These are phyloP conservation scores for Gastrophysa polygoni DNA, from an alignment of 2,888 invertebrate species.

Conservation along the genomic window DNA sequence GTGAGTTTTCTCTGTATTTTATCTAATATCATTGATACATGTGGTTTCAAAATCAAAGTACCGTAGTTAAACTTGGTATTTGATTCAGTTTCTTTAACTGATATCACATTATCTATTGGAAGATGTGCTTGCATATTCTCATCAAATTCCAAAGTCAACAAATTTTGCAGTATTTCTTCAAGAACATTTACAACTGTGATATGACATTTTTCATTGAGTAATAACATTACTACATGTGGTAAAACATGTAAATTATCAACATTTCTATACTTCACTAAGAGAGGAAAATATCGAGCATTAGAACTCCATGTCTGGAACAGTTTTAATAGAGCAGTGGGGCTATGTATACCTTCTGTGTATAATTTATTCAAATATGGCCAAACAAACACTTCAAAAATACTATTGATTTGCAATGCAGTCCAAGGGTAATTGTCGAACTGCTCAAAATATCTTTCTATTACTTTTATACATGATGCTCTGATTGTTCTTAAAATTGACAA, in stretches of 20 bases:
- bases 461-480: slow-evolving; percentile 66
- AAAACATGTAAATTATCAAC: slow-evolving; percentile 64
- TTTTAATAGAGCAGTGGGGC: slow-evolving; percentile 81
- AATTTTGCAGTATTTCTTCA: slow-evolving; percentile 75
- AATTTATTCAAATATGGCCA: slow-evolving; percentile 82
- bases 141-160: slow-evolving; percentile 70
- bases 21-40: slow-evolving; percentile 73
- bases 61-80: slow-evolving; percentile 70
- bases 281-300: slow-evolving; percentile 76
- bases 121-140: slow-evolving; percentile 59
- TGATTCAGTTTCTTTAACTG: slow-evolving; percentile 49
- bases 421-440: slow-evolving; percentile 81
- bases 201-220: slow-evolving; percentile 73
- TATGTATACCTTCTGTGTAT: slow-evolving; percentile 79
- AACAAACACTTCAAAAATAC: slow-evolving; percentile 77
- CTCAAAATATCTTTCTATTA: slow-evolving; percentile 75
- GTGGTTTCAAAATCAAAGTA: slow-evolving; percentile 74
- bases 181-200: slow-evolving; percentile 70
- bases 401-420: slow-evolving; percentile 71
- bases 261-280: slow-evolving; percentile 68
- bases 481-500: slow-evolving; percentile 69
- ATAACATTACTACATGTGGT: slow-evolving; percentile 71
- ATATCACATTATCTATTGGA: slow-evolving; percentile 56
- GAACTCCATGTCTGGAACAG: slow-evolving; percentile 81
- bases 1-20: slow-evolving; percentile 71